Evolutionary conservation across 1,140 invertebrate genomes (phyloP), one percentile per base, ranked within the genome.

Genomic region (Camponotus pennsylvanicus): DNA sequence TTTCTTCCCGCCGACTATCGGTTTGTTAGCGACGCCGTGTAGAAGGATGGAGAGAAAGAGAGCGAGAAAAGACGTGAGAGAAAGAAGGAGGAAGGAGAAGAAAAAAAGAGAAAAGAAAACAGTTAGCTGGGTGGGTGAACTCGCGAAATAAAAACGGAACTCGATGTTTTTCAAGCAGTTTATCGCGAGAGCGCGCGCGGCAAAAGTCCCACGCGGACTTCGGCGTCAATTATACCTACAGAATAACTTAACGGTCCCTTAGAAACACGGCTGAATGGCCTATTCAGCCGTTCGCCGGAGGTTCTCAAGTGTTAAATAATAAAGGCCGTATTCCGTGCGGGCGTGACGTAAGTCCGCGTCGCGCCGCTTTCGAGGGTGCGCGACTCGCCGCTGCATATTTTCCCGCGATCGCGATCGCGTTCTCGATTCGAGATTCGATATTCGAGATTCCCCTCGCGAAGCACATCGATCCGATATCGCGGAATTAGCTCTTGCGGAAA

Each of bases 231-330:
- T 95, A 95, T 95, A 95, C 94, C 93, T 94, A 91, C 92, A 93
- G 94, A 95, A 95, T 95, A 95, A 94, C 92, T 95, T 94, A 94
- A 95, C 94, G 93, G 94, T 94, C 94, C 94, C 94, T 93, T 94
- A 93, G 93, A 95, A 95, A 95, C 90, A 15, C 89, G 88, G 91
- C 88, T 95, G 94, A 95, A 95, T 95, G 92, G 93, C 92, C 94
- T 95, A 95, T 95, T 95, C 94, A 95, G 91, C 85, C 92, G 91
- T 94, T 93, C 94, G 93, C 93, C 93, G 92, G 93, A 93, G 93
- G 92, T 93, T 93, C 94, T 94, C 93, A 88, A 94, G 93, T 93
- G 93, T 95, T 95, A 95, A 94, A 94, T 94, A 95, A 95, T 95
- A 95, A 94, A 95, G 92, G 90, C 90, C 92, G 88, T 88, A 91